phyloP scores from a whole-genome alignment of 2,888 invertebrate genomes.

The Iselma pallidipennis region DNA sequence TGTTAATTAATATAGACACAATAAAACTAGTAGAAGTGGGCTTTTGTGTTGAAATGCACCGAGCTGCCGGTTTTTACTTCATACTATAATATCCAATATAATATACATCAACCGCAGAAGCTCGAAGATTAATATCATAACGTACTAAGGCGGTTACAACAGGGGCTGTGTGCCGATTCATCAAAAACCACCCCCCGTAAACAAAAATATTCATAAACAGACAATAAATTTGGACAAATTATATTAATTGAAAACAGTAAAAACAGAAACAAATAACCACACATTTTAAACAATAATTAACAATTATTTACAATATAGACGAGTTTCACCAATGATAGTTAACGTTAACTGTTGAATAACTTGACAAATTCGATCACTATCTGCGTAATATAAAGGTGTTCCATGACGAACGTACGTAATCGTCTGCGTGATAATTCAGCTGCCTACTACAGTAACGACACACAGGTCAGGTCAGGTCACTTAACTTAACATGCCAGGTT shows the following conservation, averaged over 20 bases:
- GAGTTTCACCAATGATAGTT: no score
- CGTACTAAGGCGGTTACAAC: conserved; percentile 44
- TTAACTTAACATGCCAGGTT: background rate
- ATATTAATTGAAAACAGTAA: no score
- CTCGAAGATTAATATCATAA: conserved; percentile 56
- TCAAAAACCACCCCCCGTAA: background rate
- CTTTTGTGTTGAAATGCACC: conserved; percentile 40
- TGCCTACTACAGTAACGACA: no score
- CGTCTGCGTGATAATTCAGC: no score
- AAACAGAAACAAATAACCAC: no score
- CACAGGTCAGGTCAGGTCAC: no score
- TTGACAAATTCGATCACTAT: no score
- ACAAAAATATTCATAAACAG: background rate
- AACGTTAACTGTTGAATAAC: no score
- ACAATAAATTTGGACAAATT: background rate
- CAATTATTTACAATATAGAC: no score
- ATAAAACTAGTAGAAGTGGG: conserved; percentile 40
- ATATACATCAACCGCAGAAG: conserved; percentile 57
- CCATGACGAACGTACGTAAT: no score
- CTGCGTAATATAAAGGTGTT: no score
- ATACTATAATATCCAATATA: conserved; percentile 56
- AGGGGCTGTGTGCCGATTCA: conserved; percentile 41
- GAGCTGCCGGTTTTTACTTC: conserved; percentile 41
- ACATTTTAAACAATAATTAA: no score
- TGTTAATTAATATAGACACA: conserved; percentile 48